These are phyloP conservation scores for Stichodactyla helianthus DNA, from an alignment of 64 coral and sea anemone genomes.

Conservation along the genomic window DNA sequence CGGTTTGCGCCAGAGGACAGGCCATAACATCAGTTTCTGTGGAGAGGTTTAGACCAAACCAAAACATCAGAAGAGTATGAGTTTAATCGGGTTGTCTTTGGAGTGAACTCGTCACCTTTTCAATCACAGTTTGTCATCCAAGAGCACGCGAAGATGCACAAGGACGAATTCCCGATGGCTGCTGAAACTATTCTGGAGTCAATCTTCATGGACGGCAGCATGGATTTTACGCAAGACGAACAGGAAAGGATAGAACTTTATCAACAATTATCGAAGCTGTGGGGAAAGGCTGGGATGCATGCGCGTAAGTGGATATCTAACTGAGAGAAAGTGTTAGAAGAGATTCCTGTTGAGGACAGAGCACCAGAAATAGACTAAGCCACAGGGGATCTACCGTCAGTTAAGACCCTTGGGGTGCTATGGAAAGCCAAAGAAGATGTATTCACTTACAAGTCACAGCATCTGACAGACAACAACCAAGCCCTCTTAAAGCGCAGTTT, in stretches of 20 bases:
- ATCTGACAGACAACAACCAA: neutral
- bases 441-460: slow-evolving; percentile 45
- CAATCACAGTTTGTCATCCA: slow-evolving; percentile 57
- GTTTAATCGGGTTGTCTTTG: slow-evolving; percentile 60
- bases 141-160: slow-evolving; percentile 48
- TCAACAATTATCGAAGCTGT: neutral
- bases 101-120: slow-evolving; percentile 52
- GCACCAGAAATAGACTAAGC: slow-evolving; percentile 13
- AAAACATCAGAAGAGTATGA: slow-evolving; percentile 38
- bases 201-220: slow-evolving; percentile 64
- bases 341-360: slow-evolving; percentile 3
- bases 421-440: slow-evolving; percentile 64
- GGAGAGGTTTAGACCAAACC: slow-evolving; percentile 27
- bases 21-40: slow-evolving; percentile 30
- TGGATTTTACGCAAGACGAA: slow-evolving; percentile 37
- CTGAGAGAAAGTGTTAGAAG: slow-evolving; percentile 20
- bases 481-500: neutral
- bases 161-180: slow-evolving; percentile 51
- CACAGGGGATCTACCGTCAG: slow-evolving; percentile 33
- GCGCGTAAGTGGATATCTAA: slow-evolving; percentile 32
- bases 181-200: slow-evolving; percentile 46
- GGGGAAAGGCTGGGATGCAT: slow-evolving; percentile 32
- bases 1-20: slow-evolving; percentile 11
- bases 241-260: slow-evolving; percentile 34
- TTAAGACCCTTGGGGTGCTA: slow-evolving; percentile 57